These are phyloP conservation scores for Dallia pectoralis DNA, from an alignment of 2,797 vertebrate species.

Conservation along the genomic window DNA sequence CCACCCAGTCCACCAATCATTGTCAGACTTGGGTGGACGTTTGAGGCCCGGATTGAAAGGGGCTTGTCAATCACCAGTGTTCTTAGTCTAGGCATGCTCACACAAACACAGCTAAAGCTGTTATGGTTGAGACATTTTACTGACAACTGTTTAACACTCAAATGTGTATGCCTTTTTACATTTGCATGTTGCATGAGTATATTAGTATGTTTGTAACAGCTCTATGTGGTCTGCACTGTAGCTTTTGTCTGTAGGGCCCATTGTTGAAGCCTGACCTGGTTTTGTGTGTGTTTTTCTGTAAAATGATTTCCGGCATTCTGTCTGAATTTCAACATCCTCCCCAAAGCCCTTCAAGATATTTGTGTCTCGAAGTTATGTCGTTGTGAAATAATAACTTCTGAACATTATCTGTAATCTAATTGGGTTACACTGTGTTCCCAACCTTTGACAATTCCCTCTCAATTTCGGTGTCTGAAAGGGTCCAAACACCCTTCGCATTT, in stretches of 20 bases:
- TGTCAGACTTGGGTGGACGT: not conserved
- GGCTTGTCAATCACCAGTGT: not conserved
- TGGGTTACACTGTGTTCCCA: too few species aligned
- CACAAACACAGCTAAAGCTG: conserved; percentile 4
- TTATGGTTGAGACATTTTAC: too few species aligned
- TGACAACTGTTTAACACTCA: too few species aligned
- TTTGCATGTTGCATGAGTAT: not conserved
- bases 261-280: not conserved
- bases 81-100: conserved; percentile 1
- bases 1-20: conserved; percentile 7
- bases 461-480: too few species aligned
- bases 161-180: too few species aligned
- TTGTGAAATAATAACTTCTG: too few species aligned
- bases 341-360: too few species aligned
- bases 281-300: not conserved
- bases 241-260: not conserved
- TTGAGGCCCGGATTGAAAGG: not conserved
- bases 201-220: conserved; percentile 20
- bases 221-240: conserved; percentile 1
- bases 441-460: too few species aligned
- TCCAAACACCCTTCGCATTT: too few species aligned
- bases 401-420: too few species aligned
- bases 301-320: not conserved
- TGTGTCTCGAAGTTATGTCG: too few species aligned
- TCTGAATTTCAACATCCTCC: too few species aligned